Base-by-base conservation (phyloP, 1,140 invertebrate species). In the Hyles euphorbiae region DNA sequence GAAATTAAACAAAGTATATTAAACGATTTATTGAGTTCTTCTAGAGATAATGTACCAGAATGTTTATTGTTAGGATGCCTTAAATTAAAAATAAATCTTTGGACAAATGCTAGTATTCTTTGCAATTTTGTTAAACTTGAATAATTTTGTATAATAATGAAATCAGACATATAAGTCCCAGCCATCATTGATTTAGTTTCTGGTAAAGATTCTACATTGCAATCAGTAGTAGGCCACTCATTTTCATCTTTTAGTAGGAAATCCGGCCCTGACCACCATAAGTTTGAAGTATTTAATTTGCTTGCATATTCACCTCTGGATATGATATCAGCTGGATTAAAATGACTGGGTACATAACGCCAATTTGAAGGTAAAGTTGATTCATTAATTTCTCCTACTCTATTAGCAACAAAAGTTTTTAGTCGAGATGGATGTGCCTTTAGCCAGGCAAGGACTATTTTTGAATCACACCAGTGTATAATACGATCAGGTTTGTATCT, bases 331-430 rank as follows among this genome's bases (percentile, higher is more conserved):
- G 70, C 73, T 9, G 73, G 73, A 56, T 76, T 76, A 10, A 34
- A 3, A 3, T 56, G 47, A 12, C 46, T 56, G 5, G 10, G 34
- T 11, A 65, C 49, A 34, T 60, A 53, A 1, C 33, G 32, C 81
- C 83, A 89, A 6, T 34, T 5, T 5, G 12, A 7, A n/a, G 45
- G 5, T 0, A 54, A 8, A 0, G 72, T 69, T 1, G 73, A 11
- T 9, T 75, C 65, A 53, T 79, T 67, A 43, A 86, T 87, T 56
- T 83, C 65, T 0, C 58, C 12, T 0, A 87, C 66, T 34, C 81
- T 54, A 61, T 90, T 87, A 5, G 58, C 68, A 1, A 89, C 82
- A 61, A 78, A 89, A 1, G 71, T 69, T 65, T 86, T 81, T 60
- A 74, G 72, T 34, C 56, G 53, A n/a, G 59, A 50, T 3, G 77